Evolutionary conservation across 1,140 invertebrate species (phyloP).

Genomic region (Arion vulgaris): DNA sequence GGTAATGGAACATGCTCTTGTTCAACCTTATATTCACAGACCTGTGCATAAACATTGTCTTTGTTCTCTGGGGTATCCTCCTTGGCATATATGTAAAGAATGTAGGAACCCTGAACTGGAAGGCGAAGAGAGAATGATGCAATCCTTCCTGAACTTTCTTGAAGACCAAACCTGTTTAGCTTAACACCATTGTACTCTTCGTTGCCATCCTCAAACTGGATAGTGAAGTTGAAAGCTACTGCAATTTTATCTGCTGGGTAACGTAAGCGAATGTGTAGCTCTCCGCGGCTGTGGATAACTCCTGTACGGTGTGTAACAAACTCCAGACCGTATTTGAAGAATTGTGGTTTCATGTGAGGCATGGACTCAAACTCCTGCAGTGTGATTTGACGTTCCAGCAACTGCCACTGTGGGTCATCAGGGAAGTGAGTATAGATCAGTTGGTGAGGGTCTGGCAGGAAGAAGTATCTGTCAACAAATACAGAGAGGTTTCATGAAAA

Average conservation of each 20-base stretch:
- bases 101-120: conserved; percentile 69
- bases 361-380: conserved; percentile 72
- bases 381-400: conserved; percentile 64
- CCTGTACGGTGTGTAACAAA: conserved; percentile 70
- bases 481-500: no score
- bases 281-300: conserved; percentile 66
- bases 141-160: conserved; percentile 67
- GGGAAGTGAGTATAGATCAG: conserved; percentile 73
- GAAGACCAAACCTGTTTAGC: conserved; percentile 69
- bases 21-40: conserved; percentile 72
- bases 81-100: conserved; percentile 71
- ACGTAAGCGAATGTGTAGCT: conserved; percentile 63
- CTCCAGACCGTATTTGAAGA: conserved; percentile 73
- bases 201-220: conserved; percentile 68
- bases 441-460: conserved; percentile 71
- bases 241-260: conserved; percentile 63
- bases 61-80: conserved; percentile 69
- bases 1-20: conserved; percentile 55
- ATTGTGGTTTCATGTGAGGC: conserved; percentile 72
- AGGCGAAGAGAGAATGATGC: conserved; percentile 71
- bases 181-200: conserved; percentile 68
- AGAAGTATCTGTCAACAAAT: conserved; percentile 64
- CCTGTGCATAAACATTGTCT: conserved; percentile 71
- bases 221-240: conserved; percentile 71
- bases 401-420: conserved; percentile 71